A percentile compares a stretch with the other conserved stretches of the same genome.
These are phyloP conservation scores for Cyclina sinensis DNA, from an alignment of 1,140 invertebrate genomes.

Conservation along the genomic window DNA sequence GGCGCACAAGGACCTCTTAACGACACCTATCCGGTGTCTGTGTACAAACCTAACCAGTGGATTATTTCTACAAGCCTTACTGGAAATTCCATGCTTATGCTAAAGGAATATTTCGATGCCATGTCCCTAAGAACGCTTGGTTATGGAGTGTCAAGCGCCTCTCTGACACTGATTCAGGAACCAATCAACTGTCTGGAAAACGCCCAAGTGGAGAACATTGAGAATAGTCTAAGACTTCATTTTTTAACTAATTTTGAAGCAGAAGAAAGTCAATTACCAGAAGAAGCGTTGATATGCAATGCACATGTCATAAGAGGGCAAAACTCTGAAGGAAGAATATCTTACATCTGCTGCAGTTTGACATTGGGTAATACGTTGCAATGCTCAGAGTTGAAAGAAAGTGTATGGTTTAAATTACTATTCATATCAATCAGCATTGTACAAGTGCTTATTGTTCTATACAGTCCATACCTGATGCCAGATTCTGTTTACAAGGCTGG, in stretches of 20 bases:
- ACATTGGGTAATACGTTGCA: background rate
- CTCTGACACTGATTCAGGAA: background rate
- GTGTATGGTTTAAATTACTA: conserved; percentile 4
- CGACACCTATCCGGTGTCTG: background rate
- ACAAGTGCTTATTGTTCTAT: conserved; percentile 14
- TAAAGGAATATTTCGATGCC: conserved; percentile 41
- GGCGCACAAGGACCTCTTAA: background rate
- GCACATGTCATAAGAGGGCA: background rate
- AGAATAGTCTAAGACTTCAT: background rate
- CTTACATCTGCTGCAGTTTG: conserved; percentile 26
- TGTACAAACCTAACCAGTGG: conserved; percentile 21
- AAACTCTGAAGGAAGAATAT: background rate
- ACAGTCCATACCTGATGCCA: conserved; percentile 24
- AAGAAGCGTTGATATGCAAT: conserved; percentile 27
- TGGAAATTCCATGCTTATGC: conserved; percentile 41
- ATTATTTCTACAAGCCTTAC: conserved; percentile 30
- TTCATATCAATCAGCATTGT: background rate
- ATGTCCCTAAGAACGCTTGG: conserved; percentile 41
- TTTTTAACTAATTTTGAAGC: conserved; percentile 33
- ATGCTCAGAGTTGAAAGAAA: background rate
- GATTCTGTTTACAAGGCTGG: background rate
- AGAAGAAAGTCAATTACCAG: background rate
- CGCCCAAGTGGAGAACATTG: background rate
- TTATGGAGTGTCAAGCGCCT: conserved; percentile 9
- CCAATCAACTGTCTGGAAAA: conserved; percentile 17